A percentile compares a stretch with the other conserved stretches of the same genome.
phyloP scores from a whole-genome alignment of 1,140 invertebrate species.

The Mycetomoellerius zeteki region DNA sequence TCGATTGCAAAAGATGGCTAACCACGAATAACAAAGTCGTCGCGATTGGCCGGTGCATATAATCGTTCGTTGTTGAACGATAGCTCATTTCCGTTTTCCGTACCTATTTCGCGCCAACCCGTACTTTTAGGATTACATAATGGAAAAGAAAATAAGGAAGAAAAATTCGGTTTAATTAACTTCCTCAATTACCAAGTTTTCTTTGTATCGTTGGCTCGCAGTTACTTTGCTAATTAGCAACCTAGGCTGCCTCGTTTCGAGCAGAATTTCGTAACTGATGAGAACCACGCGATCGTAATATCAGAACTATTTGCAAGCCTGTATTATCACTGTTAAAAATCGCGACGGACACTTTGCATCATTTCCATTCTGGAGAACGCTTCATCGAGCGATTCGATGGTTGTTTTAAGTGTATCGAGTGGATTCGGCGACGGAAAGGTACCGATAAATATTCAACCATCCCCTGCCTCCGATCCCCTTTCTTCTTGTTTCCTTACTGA shows the following conservation, averaged over 20 bases:
- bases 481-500: conserved; percentile 11
- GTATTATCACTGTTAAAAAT: background rate
- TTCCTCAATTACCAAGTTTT: conserved; percentile 49
- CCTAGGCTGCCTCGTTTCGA: background rate
- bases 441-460: conserved; percentile 74
- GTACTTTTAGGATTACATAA: conserved; percentile 2
- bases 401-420: conserved; percentile 64
- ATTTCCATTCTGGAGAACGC: conserved; percentile 31
- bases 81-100: background rate
- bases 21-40: conserved; percentile 25
- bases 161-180: conserved; percentile 33
- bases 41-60: background rate
- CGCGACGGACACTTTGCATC: background rate
- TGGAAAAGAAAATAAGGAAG: conserved; percentile 4
- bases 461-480: conserved; percentile 5
- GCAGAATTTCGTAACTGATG: background rate
- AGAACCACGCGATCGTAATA: background rate
- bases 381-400: conserved; percentile 29
- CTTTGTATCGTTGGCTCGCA: conserved; percentile 2
- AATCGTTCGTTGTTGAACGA: background rate
- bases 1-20: conserved; percentile 62
- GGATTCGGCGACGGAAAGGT: conserved; percentile 43
- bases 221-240: conserved; percentile 43
- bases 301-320: background rate
- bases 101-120: background rate